Evolutionary conservation across 2,113 vertebrate species (phyloP).

Genomic region (Daubentonia madagascariensis): DNA sequence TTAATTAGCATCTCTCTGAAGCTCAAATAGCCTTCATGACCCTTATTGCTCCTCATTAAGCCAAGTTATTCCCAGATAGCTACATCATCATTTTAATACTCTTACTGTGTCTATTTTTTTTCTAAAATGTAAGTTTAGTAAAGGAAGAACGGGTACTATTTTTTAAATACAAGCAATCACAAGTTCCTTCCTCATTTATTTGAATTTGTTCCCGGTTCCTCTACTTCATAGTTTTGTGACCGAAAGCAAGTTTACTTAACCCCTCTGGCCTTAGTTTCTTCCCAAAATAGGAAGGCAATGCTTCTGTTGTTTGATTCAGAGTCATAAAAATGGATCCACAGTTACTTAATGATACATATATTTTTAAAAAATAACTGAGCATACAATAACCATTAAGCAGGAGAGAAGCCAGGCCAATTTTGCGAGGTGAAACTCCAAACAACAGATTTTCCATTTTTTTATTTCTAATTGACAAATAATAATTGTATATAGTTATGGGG

Average conservation of each 20-base stretch:
- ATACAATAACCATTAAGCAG: not conserved
- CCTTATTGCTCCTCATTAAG: not conserved
- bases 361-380: not conserved
- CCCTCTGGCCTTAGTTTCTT: not conserved
- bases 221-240: not conserved
- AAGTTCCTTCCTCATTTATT: not conserved
- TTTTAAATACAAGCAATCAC: not conserved
- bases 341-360: not conserved
- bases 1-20: not conserved
- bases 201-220: not conserved
- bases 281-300: not conserved
- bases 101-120: not conserved
- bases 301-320: not conserved
- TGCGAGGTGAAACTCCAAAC: not conserved
- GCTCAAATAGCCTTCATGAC: not conserved
- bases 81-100: not conserved
- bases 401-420: not conserved
- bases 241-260: not conserved
- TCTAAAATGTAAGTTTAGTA: not conserved
- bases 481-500: not conserved
- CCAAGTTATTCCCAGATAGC: not conserved
- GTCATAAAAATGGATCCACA: not conserved
- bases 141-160: not conserved
- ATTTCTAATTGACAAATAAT: not conserved
- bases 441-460: conserved; percentile 10